A percentile compares a stretch with the other conserved stretches of the same genome.
phyloP scores from a whole-genome alignment of 2,797 vertebrate species.

The Chromobotia macracanthus region DNA sequence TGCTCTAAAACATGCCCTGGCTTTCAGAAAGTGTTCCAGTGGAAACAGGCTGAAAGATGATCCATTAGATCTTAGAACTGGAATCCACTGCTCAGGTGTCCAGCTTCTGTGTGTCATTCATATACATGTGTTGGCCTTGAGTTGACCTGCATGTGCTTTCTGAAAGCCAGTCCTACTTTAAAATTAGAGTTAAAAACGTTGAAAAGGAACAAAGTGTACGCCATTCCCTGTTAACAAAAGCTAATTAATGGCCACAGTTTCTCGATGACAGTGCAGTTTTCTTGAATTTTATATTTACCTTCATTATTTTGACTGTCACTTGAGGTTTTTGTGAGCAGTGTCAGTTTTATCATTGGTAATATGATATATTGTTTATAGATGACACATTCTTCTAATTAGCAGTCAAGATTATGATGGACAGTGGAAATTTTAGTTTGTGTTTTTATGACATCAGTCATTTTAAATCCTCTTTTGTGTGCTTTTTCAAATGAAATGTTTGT shows the following conservation, averaged over 20 bases:
- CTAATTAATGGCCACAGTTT: too few relatives aligned
- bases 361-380: too few relatives aligned
- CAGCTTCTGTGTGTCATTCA: constrained; percentile 5
- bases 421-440: not conserved
- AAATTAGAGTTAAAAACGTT: not conserved
- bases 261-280: too few relatives aligned
- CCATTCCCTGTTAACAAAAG: too few relatives aligned
- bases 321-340: too few relatives aligned
- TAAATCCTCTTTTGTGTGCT: too few relatives aligned
- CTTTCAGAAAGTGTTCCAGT: not conserved
- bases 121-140: not conserved
- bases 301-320: not conserved
- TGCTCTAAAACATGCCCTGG: not conserved
- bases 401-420: not conserved
- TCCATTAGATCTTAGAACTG: not conserved
- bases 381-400: not conserved
- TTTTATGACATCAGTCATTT: too few relatives aligned
- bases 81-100: not conserved
- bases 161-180: not conserved
- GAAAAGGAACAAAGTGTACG: too few relatives aligned
- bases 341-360: not conserved
- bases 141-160: not conserved
- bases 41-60: constrained; percentile 32
- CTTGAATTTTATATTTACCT: not conserved
- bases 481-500: too few relatives aligned